Evolutionary conservation across 2,888 invertebrate species (phyloP), one percentile per base, ranked within the genome.

Genomic region (Copidosoma aretas): DNA sequence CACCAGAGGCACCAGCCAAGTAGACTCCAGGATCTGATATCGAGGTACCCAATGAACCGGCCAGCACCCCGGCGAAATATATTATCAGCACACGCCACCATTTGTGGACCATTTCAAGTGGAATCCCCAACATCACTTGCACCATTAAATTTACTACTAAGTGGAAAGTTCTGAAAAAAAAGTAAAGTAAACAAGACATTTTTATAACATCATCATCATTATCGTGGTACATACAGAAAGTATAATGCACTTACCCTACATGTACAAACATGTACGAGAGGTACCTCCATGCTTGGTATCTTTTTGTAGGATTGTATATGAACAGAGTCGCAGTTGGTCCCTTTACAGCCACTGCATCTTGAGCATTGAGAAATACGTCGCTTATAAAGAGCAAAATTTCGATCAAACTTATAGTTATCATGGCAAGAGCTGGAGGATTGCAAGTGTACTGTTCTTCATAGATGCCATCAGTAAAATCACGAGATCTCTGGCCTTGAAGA

Each of bases 241-340:
- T 10, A 43, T 22, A 21, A 25, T 51, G 43, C 22, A 80, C 89
- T 87, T 82, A 93, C 92, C 96, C 96, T 71, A 95, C 92, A 84
- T 98, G 98, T 25, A 98, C 94, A 81, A 98, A 91, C 95, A 97
- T 97, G 81, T 99, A 99, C 0, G 94, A 93, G 59, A 97, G 77
- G 82, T 91, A 98, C 77, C 98, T 87, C 98, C 98, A 99, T 0
- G 91, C 91, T 85, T 99, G 93, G 64, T 91, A 87, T 71, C 97
- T 88, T 78, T 90, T 89, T 71, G 90, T 87, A 0, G 98, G 98
- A 85, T 94, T 91, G 84, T 96, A 97, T 73, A 98, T 94, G 75
- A 97, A 91, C 3, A 91, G 84, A 63, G 90, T 90, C 12, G 94
- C 91, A 46, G 93, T 89, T 0, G 95, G 93, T 0, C 96, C 94